Percentiles rank a stretch among this genome's conserved stretches.
Evolutionary conservation across 2,113 vertebrate species (phyloP).

Genomic region (Myotis lucifugus): DNA sequence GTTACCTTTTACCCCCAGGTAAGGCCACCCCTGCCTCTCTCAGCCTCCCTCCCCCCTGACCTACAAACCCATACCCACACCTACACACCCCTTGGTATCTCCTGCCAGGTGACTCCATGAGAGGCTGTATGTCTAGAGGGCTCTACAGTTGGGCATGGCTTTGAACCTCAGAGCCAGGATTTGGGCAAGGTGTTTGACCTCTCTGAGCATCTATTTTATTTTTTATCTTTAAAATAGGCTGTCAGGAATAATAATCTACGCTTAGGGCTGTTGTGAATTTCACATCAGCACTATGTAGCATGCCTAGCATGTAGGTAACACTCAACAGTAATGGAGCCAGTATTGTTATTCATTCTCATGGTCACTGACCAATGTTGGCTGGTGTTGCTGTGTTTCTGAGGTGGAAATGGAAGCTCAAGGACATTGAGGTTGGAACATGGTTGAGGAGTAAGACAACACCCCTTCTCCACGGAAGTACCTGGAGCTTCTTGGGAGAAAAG

Average conservation of each 20-base stretch:
- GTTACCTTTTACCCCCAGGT: background rate
- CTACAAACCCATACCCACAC: background rate
- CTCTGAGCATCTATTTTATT: background rate
- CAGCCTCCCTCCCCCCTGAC: background rate
- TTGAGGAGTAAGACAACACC: background rate
- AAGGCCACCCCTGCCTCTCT: background rate
- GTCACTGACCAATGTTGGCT: background rate
- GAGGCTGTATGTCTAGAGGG: background rate
- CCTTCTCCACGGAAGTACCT: background rate
- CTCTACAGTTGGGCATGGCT: background rate
- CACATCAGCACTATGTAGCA: background rate
- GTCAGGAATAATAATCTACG: background rate
- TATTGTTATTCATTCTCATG: background rate
- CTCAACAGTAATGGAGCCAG: rapidly evolving
- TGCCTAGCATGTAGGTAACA: background rate
- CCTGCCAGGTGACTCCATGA: background rate
- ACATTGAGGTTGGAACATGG: background rate
- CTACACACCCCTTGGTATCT: rapidly evolving
- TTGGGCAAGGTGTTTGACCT: background rate
- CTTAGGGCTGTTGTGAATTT: background rate
- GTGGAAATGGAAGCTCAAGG: background rate
- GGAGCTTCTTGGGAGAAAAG: background rate
- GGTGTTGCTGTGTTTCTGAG: background rate
- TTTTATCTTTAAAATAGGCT: background rate
- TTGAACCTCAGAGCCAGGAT: background rate